Conservation (phyloP, 2,113 vertebrate species). For the Athene noctua region DNA sequence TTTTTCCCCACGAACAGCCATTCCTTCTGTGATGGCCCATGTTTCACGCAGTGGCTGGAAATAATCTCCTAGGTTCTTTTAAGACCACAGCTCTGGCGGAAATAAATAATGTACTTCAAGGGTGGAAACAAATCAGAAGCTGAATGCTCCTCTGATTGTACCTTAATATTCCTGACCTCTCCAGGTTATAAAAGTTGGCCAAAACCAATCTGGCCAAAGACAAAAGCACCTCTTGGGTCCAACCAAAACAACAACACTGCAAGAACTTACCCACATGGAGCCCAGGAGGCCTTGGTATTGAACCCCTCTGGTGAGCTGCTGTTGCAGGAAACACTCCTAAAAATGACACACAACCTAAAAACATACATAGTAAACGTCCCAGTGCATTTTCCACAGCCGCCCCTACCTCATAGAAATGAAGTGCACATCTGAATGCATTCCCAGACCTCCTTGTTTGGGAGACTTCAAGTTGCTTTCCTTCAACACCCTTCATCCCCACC, state of each 20-base stretch:
- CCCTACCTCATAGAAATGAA: not conserved
- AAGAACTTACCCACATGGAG: not conserved
- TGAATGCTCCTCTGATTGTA: not conserved
- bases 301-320: not conserved
- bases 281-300: rapidly evolving
- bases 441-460: not conserved
- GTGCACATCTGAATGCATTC: not conserved
- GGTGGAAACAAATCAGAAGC: not conserved
- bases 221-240: not conserved
- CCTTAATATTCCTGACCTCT: not conserved
- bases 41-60: not conserved
- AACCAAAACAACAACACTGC: not conserved
- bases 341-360: not conserved
- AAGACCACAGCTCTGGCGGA: not conserved
- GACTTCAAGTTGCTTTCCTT: not conserved
- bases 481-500: not conserved
- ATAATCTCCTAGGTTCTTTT: not conserved
- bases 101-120: not conserved
- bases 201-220: not conserved
- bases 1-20: no score
- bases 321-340: not conserved
- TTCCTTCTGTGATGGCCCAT: not conserved
- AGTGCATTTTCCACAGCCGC: not conserved
- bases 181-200: not conserved
- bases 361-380: not conserved